phyloP scores from a whole-genome alignment of 2,888 invertebrate species.

The Temnothorax ravouxi region DNA sequence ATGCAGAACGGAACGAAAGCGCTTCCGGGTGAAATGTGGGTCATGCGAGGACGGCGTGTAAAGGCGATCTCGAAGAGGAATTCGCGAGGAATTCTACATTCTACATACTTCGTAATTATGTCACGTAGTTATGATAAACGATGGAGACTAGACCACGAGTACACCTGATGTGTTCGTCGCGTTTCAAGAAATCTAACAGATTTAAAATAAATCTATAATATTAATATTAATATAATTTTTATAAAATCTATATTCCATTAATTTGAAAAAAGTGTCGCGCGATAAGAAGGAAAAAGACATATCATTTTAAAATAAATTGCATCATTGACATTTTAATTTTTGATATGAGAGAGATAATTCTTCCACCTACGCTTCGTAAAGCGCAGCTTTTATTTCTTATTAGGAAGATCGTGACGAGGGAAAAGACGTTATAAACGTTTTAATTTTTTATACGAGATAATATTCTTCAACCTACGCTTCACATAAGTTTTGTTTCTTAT shows the following conservation, averaged over 20 bases:
- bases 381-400: too few relatives aligned
- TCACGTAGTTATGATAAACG: background rate
- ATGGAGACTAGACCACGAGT: too few relatives aligned
- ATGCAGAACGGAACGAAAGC: conserved; percentile 7
- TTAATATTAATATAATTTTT: background rate
- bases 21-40: conserved; percentile 13
- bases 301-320: too few relatives aligned
- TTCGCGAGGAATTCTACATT: background rate
- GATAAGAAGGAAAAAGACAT: background rate
- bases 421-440: background rate
- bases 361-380: too few relatives aligned
- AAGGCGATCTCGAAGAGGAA: background rate
- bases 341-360: too few relatives aligned
- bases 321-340: too few relatives aligned
- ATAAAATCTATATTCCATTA: background rate
- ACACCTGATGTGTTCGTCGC: background rate
- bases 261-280: background rate
- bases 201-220: background rate
- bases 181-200: background rate
- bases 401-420: too few relatives aligned
- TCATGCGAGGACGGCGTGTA: background rate
- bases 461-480: background rate
- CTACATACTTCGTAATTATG: background rate
- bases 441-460: background rate
- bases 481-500: background rate